Percentiles rank a stretch among this genome's conserved stretches.
Evolutionary conservation across 1,140 invertebrate genomes (phyloP).

Genomic region (Leguminivora glycinivorella): DNA sequence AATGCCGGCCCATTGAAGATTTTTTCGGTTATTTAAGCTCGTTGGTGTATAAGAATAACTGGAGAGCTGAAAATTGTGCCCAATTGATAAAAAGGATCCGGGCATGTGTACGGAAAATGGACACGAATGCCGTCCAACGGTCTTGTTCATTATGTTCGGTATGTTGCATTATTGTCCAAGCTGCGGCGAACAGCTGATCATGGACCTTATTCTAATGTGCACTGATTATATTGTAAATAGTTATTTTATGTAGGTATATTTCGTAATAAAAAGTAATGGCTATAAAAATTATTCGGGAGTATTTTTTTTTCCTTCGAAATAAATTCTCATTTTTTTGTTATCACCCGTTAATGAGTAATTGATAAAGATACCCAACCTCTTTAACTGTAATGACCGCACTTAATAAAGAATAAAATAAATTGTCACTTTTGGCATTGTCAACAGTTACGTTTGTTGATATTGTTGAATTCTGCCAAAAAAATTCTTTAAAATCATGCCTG

Average conservation of each 20-base stretch:
- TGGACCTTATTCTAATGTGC: neutral
- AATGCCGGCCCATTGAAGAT: constrained; percentile 12
- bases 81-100: neutral
- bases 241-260: neutral
- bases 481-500: too few relatives aligned
- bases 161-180: neutral
- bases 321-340: neutral
- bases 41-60: constrained; percentile 3
- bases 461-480: too few relatives aligned
- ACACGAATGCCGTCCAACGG: neutral
- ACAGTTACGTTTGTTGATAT: too few relatives aligned
- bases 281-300: neutral
- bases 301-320: neutral
- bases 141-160: neutral
- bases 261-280: neutral
- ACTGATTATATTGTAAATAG: neutral
- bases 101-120: neutral
- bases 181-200: neutral
- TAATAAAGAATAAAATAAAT: too few relatives aligned
- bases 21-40: constrained; percentile 5
- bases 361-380: too few relatives aligned
- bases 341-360: neutral
- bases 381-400: too few relatives aligned
- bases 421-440: too few relatives aligned
- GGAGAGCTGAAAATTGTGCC: constrained; percentile 4